Base-by-base conservation (phyloP, 2,888 invertebrate genomes). In the Therioaphis trifolii region DNA sequence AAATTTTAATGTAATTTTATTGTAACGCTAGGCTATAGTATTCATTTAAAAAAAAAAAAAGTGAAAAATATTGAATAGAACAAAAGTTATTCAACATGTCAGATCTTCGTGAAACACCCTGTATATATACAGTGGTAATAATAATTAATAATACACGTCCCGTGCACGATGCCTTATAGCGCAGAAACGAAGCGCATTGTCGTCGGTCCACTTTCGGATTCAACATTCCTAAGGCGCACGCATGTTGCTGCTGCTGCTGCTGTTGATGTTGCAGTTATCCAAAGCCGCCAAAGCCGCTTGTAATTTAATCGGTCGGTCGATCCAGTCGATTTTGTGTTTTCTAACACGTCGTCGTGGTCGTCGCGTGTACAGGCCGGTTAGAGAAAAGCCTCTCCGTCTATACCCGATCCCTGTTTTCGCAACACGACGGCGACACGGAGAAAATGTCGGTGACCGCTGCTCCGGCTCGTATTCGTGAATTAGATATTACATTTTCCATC, bases 161-260 rank as follows among this genome's bases (percentile, higher is more conserved):
- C 5, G 49, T 18, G 18, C 2, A 15, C 49, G 11, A 35, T 9
- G 40, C 12, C 40, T 11, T 55, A 21, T 7, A 35, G 52, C 29
- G 15, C 12, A 18, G 49, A 15, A 49, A 49, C 49, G 18, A 18
- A 49, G 5, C n/a, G n/a, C 27, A 24, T 35, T 76, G 63, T 66
- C 29, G 77, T 15, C 49, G 46, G 63, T 35, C 77, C 29, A 77
- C 77, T 77, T 77, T 77, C 77, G 77, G 29, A 29, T 77, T 66
- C 66, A 24, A 29, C 77, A 77, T 77, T 78, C 66, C 52, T 4
- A 35, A 43, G 14, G 27, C 40, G 18, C 12, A 12, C 74, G 35
- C 14, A n/a, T 15, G 15, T 29, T 15, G 27, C n/a, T n/a, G n/a
- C n/a, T n/a, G n/a, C n/a, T n/a, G n/a, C n/a, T n/a, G n/a, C n/a